A percentile compares a stretch with the other conserved stretches of the same genome.
These are phyloP conservation scores for Heptranchias perlo DNA, from an alignment of 2,113 vertebrate species.

Conservation along the genomic window DNA sequence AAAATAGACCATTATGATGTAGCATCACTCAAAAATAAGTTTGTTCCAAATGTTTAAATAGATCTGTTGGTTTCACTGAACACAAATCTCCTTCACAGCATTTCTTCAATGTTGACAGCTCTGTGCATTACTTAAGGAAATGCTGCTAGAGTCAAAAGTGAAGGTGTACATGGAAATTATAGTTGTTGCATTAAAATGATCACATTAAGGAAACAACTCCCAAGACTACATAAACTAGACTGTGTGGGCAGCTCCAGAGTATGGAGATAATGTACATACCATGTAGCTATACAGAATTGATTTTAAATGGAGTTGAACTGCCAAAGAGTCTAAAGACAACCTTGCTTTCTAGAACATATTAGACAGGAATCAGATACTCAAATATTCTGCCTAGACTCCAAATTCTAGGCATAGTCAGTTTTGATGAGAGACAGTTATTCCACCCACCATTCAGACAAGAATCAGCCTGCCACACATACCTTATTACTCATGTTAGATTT, in stretches of 20 bases:
- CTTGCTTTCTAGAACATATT: background rate
- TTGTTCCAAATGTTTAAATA: background rate
- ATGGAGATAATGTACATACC: background rate
- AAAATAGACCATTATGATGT: background rate
- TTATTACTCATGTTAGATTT: conserved; percentile 83
- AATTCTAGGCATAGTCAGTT: background rate
- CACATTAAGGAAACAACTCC: background rate
- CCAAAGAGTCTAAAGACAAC: background rate
- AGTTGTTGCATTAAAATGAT: background rate
- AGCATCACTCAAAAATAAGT: background rate
- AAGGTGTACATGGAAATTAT: background rate
- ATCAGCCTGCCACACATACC: conserved; percentile 53
- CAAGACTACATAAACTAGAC: background rate
- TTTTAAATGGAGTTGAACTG: background rate
- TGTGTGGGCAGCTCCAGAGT: background rate
- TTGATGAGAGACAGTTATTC: background rate
- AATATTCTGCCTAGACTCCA: background rate
- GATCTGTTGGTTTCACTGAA: background rate
- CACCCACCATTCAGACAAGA: background rate
- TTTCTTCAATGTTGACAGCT: background rate
- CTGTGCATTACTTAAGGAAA: background rate
- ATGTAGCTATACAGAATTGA: background rate
- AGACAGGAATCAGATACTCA: background rate
- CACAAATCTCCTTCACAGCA: background rate
- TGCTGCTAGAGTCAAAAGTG: background rate